These are phyloP conservation scores for Bruchidius siliquastri DNA, from an alignment of 2,888 invertebrate genomes.

Conservation along the genomic window DNA sequence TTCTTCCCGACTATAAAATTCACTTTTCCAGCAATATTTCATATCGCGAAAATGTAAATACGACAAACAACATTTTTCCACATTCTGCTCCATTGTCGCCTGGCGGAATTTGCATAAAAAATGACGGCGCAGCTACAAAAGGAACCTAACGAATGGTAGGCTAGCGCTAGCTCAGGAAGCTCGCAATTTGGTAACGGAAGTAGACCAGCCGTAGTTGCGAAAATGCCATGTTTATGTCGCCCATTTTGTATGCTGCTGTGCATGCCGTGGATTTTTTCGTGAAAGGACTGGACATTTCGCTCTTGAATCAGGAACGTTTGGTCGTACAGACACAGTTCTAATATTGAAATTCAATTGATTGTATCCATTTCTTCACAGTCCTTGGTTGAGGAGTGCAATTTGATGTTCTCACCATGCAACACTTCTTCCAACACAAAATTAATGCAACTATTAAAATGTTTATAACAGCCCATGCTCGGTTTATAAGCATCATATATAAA, in stretches of 20 bases:
- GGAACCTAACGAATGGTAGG: conserved; percentile 3
- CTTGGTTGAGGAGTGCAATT: too few relatives aligned
- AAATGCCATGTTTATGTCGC: background rate
- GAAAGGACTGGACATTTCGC: background rate
- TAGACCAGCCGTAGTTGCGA: background rate
- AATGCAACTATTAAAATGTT: too few relatives aligned
- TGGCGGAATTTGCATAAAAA: conserved; percentile 6
- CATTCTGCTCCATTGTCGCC: conserved; percentile 5
- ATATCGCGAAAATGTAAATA: conserved; percentile 5
- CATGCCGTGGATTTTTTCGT: background rate
- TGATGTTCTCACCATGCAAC: too few relatives aligned
- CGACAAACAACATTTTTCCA: conserved; percentile 5
- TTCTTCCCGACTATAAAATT: background rate
- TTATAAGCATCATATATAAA: too few relatives aligned
- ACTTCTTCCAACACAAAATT: too few relatives aligned
- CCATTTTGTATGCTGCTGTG: background rate
- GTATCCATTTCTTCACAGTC: too few relatives aligned
- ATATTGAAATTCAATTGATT: background rate
- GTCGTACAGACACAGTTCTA: background rate
- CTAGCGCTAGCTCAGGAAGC: background rate
- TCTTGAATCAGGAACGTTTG: background rate
- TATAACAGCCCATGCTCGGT: too few relatives aligned
- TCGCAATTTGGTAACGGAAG: background rate
- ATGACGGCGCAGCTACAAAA: conserved; percentile 1
- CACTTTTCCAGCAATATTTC: background rate